Evolutionary conservation across 2,797 vertebrate genomes (phyloP).

Genomic region (Neopelma chrysocephalum): DNA sequence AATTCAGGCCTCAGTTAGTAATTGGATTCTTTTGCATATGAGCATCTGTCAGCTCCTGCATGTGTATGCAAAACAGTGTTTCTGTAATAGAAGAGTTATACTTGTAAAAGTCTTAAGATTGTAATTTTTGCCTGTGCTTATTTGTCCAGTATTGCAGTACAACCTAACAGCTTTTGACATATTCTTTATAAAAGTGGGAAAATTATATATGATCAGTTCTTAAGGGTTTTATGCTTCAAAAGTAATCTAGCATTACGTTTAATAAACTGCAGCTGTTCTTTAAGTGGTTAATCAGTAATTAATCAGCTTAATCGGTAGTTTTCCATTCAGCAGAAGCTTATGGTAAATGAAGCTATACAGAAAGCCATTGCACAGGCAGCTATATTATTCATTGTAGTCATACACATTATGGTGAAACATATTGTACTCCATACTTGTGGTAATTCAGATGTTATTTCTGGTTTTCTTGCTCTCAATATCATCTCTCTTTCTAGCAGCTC

Average conservation of each 20-base stretch:
- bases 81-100: neutral
- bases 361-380: neutral
- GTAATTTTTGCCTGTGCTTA: neutral
- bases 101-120: neutral
- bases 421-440: neutral
- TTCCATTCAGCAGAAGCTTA: neutral
- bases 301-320: neutral
- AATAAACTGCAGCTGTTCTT: neutral
- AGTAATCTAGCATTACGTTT: neutral
- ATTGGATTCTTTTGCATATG: neutral
- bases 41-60: neutral
- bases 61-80: neutral
- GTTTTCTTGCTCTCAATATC: neutral
- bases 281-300: neutral
- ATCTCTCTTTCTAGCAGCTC: neutral
- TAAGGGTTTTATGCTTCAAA: neutral
- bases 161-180: neutral
- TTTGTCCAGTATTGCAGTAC: neutral
- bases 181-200: neutral
- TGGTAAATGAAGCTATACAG: neutral
- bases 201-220: neutral
- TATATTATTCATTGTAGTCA: neutral
- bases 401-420: neutral
- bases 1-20: neutral
- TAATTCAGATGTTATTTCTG: constrained; percentile 8